A percentile compares a stretch with the other conserved stretches of the same genome.
Conservation (phyloP, 53 echinoderm and acorn worm genomes). For the Crossaster papposus region DNA sequence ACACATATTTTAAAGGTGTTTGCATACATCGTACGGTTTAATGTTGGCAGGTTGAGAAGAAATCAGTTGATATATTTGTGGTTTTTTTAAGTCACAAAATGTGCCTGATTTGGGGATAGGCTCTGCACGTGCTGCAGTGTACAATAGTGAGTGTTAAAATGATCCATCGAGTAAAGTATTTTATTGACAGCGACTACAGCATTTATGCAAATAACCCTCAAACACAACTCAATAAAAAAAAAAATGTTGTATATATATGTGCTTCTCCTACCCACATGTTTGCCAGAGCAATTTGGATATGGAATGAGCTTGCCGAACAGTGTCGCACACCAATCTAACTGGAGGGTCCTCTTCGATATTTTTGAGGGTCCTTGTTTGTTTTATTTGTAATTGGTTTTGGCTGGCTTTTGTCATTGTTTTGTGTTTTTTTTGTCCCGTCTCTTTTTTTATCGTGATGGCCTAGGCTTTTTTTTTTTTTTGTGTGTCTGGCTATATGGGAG, state of each 20-base stretch:
- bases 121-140: background rate
- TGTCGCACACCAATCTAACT: constrained; percentile 14
- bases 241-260: background rate
- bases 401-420: background rate
- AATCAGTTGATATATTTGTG: no score
- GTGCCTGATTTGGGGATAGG: no score
- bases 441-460: background rate
- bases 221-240: background rate
- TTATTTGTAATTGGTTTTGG: constrained; percentile 42
- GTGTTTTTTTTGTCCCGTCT: background rate
- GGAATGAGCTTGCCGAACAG: constrained; percentile 16
- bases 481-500: background rate
- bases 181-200: background rate
- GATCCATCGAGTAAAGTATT: background rate
- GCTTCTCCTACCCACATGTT: constrained; percentile 46
- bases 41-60: no score
- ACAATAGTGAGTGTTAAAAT: background rate
- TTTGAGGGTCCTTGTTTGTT: constrained; percentile 38
- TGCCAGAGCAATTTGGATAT: constrained; percentile 39
- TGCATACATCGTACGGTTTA: no score
- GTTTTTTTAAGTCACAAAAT: no score
- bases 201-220: constrained; percentile 29
- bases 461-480: background rate
- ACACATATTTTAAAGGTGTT: no score
- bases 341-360: constrained; percentile 2